Conservation (phyloP, 2,113 vertebrate species). For the Ginglymostoma cirratum region DNA sequence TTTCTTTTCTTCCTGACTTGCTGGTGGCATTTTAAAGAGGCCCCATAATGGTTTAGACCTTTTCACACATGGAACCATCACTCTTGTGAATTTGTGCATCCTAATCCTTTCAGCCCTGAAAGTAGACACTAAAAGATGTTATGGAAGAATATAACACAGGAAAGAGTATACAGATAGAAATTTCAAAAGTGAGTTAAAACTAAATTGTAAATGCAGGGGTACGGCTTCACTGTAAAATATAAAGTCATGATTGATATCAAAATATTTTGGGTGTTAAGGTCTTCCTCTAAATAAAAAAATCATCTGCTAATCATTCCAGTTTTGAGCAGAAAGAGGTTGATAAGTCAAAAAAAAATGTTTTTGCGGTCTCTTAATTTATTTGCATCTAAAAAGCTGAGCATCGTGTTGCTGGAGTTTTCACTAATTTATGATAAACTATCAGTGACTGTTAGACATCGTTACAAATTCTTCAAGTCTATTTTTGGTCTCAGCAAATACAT, state of each 20-base stretch:
- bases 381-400: background rate
- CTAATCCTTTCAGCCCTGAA: background rate
- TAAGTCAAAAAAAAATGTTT: background rate
- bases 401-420: background rate
- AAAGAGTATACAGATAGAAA: background rate
- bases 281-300: background rate
- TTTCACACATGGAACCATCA: background rate
- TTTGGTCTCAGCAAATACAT: background rate
- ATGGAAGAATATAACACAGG: background rate
- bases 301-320: background rate
- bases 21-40: background rate
- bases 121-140: background rate
- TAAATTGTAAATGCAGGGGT: background rate
- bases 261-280: background rate
- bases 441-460: background rate
- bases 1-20: background rate
- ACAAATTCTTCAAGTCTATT: background rate
- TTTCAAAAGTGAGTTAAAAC: background rate
- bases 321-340: background rate
- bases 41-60: background rate
- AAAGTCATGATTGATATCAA: background rate
- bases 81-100: background rate
- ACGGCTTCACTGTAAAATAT: background rate
- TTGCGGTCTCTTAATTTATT: background rate
- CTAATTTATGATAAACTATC: background rate